Base-by-base conservation (phyloP, 2,797 vertebrate species). In the Intellagama lesueurii region DNA sequence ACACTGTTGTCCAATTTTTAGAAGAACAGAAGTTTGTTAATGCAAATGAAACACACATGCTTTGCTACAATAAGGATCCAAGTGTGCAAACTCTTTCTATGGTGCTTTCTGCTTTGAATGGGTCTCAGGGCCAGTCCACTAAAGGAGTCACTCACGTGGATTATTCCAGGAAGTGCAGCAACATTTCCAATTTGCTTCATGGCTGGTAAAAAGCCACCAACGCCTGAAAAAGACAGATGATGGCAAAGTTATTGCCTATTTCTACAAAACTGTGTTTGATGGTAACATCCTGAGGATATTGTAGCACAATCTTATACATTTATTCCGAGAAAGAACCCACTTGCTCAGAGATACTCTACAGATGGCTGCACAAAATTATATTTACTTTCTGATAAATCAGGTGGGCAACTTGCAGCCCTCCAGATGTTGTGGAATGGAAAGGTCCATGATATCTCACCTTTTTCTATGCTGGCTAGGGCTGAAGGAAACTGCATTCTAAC, bases 151-250 rank as follows among this genome's bases (percentile, higher is more conserved):
- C 99, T 98, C 94, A 99, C 99, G 0, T 99, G 98, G 28, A 99
- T 95, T 83, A 99, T 99, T n/a, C 99, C 99, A 0, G 99, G 99
- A 68, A 99, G 96, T 0, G 99, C 99, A 17, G 99, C 99, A 86
- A 99, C 99, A 16, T 99, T 99, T 19, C 99, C 99, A 44, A 99
- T 99, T 86, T 99, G 99, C 75, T 99, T 99, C 99, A 99, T 98
- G 60, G 99, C 99, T 0, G 99, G 99, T 72, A 99, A 97, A 94
- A 99, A 99, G 2, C 99, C 99, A 11, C 99, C 99, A 0, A 98
- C 94, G 78, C 98, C 99, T 99, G 91, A 60, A 86, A 88, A 91
- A 84, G 82, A 47, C 6, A 44, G 40, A 28, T 28, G 40, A 52
- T 28, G 30, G 24, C 19, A 72, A 75, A 78, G 8, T 44, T 8